Evolutionary conservation across 30 jellyfish, hydroid and myxozoan genomes (phyloP).

Genomic region (Morbakka virulenta): DNA sequence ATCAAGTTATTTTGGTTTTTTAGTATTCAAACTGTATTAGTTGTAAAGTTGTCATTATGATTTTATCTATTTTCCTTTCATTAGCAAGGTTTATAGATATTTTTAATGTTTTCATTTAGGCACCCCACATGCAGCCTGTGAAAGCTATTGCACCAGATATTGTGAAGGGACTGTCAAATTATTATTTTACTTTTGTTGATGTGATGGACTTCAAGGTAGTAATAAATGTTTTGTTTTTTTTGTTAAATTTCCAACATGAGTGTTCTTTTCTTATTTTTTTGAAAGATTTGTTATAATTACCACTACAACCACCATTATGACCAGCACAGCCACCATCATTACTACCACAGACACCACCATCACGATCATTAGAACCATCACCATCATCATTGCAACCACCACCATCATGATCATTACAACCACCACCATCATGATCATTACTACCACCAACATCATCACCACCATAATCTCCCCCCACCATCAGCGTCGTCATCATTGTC

Average conservation of each 20-base stretch:
- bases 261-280: no score
- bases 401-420: not conserved
- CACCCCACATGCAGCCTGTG: constrained; percentile 81
- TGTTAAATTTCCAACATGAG: no score
- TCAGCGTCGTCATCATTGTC: no score
- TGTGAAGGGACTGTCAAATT: constrained; percentile 93
- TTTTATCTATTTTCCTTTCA: no score
- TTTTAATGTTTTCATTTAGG: constrained; percentile 26
- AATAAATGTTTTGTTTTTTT: no score
- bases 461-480: no score
- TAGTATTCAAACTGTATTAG: no score
- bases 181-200: constrained; percentile 88
- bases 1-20: no score
- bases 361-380: not conserved
- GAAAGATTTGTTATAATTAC: no score
- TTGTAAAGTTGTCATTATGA: no score
- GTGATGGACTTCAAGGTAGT: constrained; percentile 95
- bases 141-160: constrained; percentile 66
- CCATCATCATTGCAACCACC: not conserved
- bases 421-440: not conserved
- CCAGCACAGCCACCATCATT: constrained; percentile 2
- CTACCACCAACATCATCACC: no score
- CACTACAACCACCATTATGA: not conserved
- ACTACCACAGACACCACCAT: not conserved
- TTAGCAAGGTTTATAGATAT: no score